phyloP scores from a whole-genome alignment of 2,113 vertebrate genomes.

The Lasiurus cinereus region DNA sequence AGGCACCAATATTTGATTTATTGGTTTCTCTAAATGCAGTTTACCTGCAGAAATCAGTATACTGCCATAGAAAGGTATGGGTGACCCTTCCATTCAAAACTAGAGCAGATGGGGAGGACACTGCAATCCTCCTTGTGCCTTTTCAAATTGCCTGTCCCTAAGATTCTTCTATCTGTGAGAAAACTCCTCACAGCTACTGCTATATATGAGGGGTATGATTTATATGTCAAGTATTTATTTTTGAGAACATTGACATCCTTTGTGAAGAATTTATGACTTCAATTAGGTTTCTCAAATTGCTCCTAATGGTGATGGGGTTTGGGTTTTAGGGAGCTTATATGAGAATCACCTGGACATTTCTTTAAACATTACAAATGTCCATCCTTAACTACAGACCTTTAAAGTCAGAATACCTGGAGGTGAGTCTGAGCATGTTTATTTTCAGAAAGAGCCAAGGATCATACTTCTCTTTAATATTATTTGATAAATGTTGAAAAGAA shows the following conservation, averaged over 20 bases:
- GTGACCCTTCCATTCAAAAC: background rate
- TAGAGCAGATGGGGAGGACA: background rate
- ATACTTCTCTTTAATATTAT: background rate
- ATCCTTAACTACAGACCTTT: background rate
- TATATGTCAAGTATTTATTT: too few species aligned
- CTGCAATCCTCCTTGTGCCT: accelerated
- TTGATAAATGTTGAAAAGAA: background rate
- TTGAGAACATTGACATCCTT: background rate
- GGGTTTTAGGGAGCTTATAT: background rate
- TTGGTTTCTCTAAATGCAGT: background rate
- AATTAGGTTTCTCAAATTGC: too few species aligned
- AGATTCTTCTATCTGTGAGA: background rate
- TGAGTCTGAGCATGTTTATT: background rate
- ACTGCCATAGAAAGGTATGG: background rate
- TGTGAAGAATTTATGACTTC: background rate
- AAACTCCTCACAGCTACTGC: background rate
- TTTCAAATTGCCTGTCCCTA: accelerated
- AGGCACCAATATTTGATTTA: background rate
- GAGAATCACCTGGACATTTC: background rate
- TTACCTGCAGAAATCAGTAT: too few species aligned
- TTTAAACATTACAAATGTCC: background rate
- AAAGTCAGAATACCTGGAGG: background rate
- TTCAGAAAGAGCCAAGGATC: background rate
- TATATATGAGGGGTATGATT: accelerated
- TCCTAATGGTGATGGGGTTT: background rate